Base-by-base conservation (phyloP, 2,113 vertebrate genomes). In the Pseudopipra pipra region DNA sequence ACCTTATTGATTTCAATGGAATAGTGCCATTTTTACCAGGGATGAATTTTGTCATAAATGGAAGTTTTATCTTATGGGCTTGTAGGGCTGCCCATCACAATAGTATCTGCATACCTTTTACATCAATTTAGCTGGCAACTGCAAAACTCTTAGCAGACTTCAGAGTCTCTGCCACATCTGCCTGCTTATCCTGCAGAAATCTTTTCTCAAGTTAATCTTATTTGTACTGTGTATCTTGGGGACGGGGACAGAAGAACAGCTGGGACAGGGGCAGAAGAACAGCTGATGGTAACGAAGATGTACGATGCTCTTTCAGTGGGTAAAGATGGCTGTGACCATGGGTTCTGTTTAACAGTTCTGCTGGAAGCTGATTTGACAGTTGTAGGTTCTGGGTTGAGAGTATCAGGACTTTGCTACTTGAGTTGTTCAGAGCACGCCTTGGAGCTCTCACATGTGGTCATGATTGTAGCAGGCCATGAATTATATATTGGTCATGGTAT, bases 1-100 rank as follows among this genome's bases (percentile, higher is more conserved):
- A 93, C 93, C 87, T 92, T 93, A 92, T 58, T 95, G 95, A 94
- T 96, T 96, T 95, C 15, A 8, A 30, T 88, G 86, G 81, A 91
- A 71, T 82, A 59, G 15, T 87, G 90, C 80, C 83, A 90, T 95
- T 96, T 94, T 90, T 91, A 85, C 39, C 16, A 78, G 55, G 33
- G 41, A 84, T 89, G 2, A 82, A 82, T 96, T 95, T 93, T 89
- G 56, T 90, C 58, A 58, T 39, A 86, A 93, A 78, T 84, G 11
- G 24, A 70, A 75, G 37, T 92, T 87, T 92, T 84, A 46, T 84
- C 68, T 96, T 79, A 68, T 0, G 5, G 88, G 44, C 49, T 68
- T 87, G 56, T 61, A 78, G 68, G 70, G 28, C 66, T 87, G 70
- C 54, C 73, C 49, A 65, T 87, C 61, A 27, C 85, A 89, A 49